Evolutionary conservation across 2,888 invertebrate genomes (phyloP).

Genomic region (Nycteola revayana): DNA sequence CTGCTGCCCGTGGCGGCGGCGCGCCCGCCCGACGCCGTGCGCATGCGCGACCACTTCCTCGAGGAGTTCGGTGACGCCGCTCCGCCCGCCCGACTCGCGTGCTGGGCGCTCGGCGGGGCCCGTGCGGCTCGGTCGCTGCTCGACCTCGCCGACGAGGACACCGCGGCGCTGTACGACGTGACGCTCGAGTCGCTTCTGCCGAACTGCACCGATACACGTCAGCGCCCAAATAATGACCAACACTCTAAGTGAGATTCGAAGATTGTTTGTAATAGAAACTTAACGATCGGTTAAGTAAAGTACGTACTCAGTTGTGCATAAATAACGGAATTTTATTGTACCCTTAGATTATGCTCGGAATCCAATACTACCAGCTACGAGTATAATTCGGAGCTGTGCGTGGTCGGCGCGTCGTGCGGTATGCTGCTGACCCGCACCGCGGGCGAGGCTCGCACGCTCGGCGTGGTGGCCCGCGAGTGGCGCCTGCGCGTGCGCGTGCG

Average conservation of each 20-base stretch:
- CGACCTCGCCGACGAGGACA: slow-evolving; percentile 44
- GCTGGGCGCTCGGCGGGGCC: slow-evolving; percentile 40
- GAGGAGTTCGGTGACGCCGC: slow-evolving; percentile 54
- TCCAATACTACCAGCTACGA: slow-evolving; percentile 62
- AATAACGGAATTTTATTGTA: too few relatives aligned
- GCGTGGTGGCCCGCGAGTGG: slow-evolving; percentile 26
- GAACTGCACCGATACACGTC: slow-evolving; percentile 2
- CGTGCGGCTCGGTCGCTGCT: slow-evolving; percentile 53
- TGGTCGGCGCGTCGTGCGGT: slow-evolving; percentile 35
- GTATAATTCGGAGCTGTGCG: slow-evolving; percentile 82
- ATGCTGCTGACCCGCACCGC: slow-evolving; percentile 44
- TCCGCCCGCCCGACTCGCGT: slow-evolving; percentile 50
- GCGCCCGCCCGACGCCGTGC: slow-evolving; percentile 37
- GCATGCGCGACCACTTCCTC: slow-evolving; percentile 53
- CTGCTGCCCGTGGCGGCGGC: slow-evolving; percentile 40
- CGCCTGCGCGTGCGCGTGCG: slow-evolving; percentile 18
- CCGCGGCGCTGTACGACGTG: slow-evolving; percentile 37
- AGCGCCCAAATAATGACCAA: not conserved
- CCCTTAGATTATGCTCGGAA: too few relatives aligned
- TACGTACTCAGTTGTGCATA: too few relatives aligned
- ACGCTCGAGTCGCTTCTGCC: too few relatives aligned
- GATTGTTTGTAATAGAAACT: too few relatives aligned
- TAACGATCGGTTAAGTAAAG: too few relatives aligned
- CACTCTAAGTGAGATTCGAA: slow-evolving; percentile 4
- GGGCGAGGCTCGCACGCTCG: slow-evolving; percentile 40